Base-by-base conservation (phyloP, 2,888 invertebrate species). In the Harpagoxenus sublaevis region DNA sequence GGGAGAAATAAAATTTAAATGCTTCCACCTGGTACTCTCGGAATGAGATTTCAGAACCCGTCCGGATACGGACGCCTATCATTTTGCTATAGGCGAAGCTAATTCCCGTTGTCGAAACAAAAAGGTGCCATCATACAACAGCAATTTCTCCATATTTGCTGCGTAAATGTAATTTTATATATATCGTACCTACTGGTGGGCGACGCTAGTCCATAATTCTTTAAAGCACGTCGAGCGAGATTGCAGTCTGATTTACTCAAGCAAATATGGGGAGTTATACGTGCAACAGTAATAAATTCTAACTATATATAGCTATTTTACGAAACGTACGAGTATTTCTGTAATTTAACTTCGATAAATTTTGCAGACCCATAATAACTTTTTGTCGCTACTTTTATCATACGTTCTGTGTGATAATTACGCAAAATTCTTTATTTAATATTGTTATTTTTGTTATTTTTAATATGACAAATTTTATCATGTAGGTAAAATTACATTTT, bases 201-300 rank as follows among this genome's bases (percentile, higher is more conserved):
- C 45, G 68, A 42, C 8, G 15, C 48, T 57, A 31, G 31, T 57
- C 68, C 31, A 78, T 78, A 78, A 78, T 78, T 78, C 78, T 78
- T 78, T 78, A 78, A 78, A 70, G 45, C 55, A 70, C 68, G 42
- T 55, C 31, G 70, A 68, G 70, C 53, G 78, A 78, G 2, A 55
- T 70, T 78, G 42, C 55, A 78, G 68, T 78, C 70, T 45, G 70
- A 78, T 70, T 78, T 55, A 68, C 78, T 78, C 78, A 78, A 78
- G 78, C 55, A 78, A 68, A 78, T 68, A 78, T 51, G 12, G n/a
- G 4, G n/a, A 39, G 15, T 45, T 70, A 31, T 45, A 62, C 68
- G 31, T 31, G 45, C 55, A 70, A 68, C 31, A n/a, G 42, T 57
- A 70, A 70, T 78, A 78, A 68, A 78, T 78, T 42, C 53, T 66